Conservation (phyloP, 2,113 vertebrate genomes). For the Phoenicopterus ruber region DNA sequence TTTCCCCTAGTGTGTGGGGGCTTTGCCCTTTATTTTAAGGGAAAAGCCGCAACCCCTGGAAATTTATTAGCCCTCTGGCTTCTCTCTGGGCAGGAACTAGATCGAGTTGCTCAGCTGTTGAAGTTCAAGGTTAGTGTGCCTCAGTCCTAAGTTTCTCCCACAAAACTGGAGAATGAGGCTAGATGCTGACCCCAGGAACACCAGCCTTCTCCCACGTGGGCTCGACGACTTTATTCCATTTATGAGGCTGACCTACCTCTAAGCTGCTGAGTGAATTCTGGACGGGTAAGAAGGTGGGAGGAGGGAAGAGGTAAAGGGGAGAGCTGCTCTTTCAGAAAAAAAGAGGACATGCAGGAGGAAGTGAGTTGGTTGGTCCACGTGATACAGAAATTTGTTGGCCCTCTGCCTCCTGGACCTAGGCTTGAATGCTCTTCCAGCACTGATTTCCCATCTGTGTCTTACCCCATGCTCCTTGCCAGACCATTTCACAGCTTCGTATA, state of each 20-base stretch:
- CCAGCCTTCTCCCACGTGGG: fast-evolving
- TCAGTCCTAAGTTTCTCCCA: not conserved
- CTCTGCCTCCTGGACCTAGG: not conserved
- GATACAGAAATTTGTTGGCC: not conserved
- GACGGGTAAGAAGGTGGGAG: not conserved
- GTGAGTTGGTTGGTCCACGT: not conserved
- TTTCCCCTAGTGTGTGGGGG: not conserved
- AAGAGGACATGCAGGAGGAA: not conserved
- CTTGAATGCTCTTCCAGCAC: constrained; percentile 30
- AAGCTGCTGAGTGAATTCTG: not conserved
- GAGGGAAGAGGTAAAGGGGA: not conserved
- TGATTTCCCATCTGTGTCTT: constrained; percentile 22
- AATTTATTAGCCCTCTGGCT: not conserved
- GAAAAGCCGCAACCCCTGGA: not conserved
- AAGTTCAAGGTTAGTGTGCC: not conserved
- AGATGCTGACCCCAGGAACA: not conserved
- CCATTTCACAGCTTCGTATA: constrained; percentile 25
- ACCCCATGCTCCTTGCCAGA: not conserved
- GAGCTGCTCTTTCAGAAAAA: not conserved
- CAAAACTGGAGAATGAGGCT: not conserved
- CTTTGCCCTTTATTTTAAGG: not conserved
- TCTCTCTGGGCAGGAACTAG: not conserved
- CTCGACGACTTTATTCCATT: not conserved
- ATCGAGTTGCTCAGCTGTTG: not conserved
- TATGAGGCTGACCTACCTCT: not conserved